A percentile compares a stretch with the other conserved stretches of the same genome.
Conservation (phyloP, 2,888 invertebrate genomes). For the Acronicta psi region DNA sequence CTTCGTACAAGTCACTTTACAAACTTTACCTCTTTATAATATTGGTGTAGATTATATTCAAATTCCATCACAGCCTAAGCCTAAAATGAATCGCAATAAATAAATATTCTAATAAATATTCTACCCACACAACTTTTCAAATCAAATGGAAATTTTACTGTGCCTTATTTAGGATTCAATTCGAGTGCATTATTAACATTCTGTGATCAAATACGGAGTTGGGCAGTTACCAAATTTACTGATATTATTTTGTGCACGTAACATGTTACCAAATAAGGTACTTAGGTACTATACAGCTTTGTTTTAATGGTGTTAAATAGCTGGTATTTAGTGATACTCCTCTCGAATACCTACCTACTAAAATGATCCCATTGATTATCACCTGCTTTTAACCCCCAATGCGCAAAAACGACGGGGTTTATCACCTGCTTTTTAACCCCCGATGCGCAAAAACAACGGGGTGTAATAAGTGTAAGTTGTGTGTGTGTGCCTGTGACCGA, state of each 20-base stretch:
- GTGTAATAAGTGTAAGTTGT: too few species aligned
- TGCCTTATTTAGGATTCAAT: conserved; percentile 53
- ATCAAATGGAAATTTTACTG: conserved; percentile 24
- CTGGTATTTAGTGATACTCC: conserved; percentile 8
- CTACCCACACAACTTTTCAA: conserved; percentile 5
- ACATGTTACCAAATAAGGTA: conserved; percentile 61
- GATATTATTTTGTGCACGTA: conserved; percentile 56
- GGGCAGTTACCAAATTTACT: conserved; percentile 60
- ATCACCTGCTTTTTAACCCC: too few species aligned
- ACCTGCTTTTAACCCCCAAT: too few species aligned
- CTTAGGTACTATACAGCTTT: background rate
- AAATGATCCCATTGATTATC: background rate
- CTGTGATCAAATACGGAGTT: conserved; percentile 44
- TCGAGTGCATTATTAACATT: conserved; percentile 57
- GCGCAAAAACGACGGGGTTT: background rate
- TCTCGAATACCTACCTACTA: too few species aligned
- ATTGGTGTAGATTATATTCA: background rate
- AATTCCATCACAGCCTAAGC: background rate
- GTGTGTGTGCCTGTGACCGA: too few species aligned
- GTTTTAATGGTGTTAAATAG: conserved; percentile 20
- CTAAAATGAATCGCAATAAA: conserved; percentile 4
- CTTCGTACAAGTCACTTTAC: too few species aligned
- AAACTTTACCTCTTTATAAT: too few species aligned
- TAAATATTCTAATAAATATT: conserved; percentile 11
- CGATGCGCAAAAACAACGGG: too few species aligned